Conservation (phyloP, 37 sponge, comb jelly and placozoan genomes). For the Spongilla lacustris region DNA sequence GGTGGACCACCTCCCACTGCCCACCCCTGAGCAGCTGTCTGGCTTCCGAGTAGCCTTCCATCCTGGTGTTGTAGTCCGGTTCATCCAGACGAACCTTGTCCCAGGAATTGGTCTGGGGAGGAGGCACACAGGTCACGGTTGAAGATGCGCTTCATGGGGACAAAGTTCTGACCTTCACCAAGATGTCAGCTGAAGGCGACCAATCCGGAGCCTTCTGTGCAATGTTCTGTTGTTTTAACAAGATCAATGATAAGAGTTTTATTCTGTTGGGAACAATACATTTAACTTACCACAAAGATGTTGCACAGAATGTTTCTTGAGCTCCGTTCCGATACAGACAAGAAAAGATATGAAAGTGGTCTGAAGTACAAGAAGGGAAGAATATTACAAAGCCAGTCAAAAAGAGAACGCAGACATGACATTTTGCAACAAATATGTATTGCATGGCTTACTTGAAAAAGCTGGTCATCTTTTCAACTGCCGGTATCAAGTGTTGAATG, state of each 20-base stretch:
- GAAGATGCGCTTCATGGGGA: not conserved
- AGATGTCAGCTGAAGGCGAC: constrained; percentile 22
- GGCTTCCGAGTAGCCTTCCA: constrained; percentile 65
- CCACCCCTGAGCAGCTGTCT: not conserved
- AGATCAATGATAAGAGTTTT: no score
- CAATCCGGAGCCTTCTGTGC: constrained; percentile 19
- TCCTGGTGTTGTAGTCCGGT: constrained; percentile 66
- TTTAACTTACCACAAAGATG: constrained; percentile 54
- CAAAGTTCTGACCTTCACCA: constrained; percentile 25
- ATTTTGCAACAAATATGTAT: no score
- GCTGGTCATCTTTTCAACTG: not conserved
- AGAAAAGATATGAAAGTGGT: constrained; percentile 50
- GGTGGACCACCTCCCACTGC: constrained; percentile 6
- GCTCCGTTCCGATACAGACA: constrained; percentile 15
- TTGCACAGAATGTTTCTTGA: constrained; percentile 59
- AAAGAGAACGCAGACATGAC: no score
- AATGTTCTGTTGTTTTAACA: constrained; percentile 58
- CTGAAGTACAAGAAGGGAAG: constrained; percentile 32
- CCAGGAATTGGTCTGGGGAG: constrained; percentile 82
- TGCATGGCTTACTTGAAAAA: no score
- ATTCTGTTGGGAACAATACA: not conserved
- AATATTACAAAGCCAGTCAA: no score
- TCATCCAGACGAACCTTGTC: constrained; percentile 69
- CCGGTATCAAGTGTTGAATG: constrained; percentile 10
- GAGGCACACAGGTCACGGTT: not conserved